Evolutionary conservation across 1,140 invertebrate species (phyloP).

Genomic region (Trichonephila clavipes): DNA sequence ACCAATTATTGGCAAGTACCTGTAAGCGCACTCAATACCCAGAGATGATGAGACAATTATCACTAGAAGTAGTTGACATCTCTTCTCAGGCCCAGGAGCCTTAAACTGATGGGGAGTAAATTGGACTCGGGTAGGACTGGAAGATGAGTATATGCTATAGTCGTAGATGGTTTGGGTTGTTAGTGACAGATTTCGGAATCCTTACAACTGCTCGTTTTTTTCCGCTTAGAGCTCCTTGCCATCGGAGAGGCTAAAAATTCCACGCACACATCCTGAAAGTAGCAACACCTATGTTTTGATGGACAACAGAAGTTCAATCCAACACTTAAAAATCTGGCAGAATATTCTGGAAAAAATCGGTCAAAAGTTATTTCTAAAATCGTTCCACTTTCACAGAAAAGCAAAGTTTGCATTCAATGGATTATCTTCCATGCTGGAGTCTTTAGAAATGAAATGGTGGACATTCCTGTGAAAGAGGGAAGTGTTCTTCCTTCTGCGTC

Average conservation of each 20-base stretch:
- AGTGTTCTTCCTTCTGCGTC: background rate
- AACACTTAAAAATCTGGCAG: background rate
- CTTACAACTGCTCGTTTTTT: background rate
- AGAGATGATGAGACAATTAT: no score
- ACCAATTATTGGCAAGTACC: background rate
- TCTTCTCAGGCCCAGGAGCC: background rate
- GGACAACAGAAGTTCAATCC: background rate
- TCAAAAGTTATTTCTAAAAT: constrained; percentile 2
- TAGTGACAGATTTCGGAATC: background rate
- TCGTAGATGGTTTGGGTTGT: background rate
- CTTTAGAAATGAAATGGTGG: background rate
- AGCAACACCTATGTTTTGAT: background rate
- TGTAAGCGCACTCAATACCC: background rate
- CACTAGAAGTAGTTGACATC: no score
- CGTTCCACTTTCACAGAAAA: background rate
- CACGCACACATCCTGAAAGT: background rate
- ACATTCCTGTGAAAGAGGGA: background rate
- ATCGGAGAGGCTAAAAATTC: background rate
- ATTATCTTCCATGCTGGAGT: background rate
- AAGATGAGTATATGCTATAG: background rate
- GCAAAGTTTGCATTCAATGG: background rate
- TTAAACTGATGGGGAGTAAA: background rate
- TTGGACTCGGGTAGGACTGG: background rate
- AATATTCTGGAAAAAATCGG: background rate
- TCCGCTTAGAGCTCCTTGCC: background rate